These are phyloP conservation scores for Ephestia elutella DNA, from an alignment of 1,140 invertebrate species.

Conservation along the genomic window DNA sequence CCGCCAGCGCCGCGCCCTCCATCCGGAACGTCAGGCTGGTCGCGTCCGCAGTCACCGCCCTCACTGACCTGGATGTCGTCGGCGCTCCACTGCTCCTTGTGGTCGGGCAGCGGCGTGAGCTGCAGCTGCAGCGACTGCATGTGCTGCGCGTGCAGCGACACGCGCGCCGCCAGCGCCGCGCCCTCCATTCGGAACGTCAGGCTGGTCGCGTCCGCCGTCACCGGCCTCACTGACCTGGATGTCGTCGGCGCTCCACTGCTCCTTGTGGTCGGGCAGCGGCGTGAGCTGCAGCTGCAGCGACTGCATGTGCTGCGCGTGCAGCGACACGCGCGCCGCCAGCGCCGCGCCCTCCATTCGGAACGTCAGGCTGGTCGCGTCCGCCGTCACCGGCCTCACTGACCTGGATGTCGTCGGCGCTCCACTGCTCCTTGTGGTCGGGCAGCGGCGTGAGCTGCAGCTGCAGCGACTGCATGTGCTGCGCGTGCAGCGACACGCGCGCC, in stretches of 20 bases:
- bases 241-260: conserved; percentile 90
- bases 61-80: conserved; percentile 92
- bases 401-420: conserved; percentile 89
- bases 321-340: conserved; percentile 87
- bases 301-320: conserved; percentile 91
- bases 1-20: conserved; percentile 84
- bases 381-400: conserved; percentile 78
- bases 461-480: conserved; percentile 90
- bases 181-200: conserved; percentile 91
- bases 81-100: conserved; percentile 88
- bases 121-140: conserved; percentile 94
- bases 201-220: conserved; percentile 87
- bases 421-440: conserved; percentile 90
- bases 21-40: conserved; percentile 91
- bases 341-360: conserved; percentile 86
- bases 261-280: conserved; percentile 87
- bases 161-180: conserved; percentile 84
- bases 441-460: conserved; percentile 91
- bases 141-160: conserved; percentile 88
- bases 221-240: conserved; percentile 80
- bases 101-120: conserved; percentile 87
- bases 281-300: conserved; percentile 92
- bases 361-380: conserved; percentile 89
- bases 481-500: conserved; percentile 89
- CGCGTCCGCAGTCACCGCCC: conserved; percentile 82